Evolutionary conservation across 2,113 vertebrate genomes (phyloP), one percentile per base, ranked within the genome.

Genomic region (Uria aalge): DNA sequence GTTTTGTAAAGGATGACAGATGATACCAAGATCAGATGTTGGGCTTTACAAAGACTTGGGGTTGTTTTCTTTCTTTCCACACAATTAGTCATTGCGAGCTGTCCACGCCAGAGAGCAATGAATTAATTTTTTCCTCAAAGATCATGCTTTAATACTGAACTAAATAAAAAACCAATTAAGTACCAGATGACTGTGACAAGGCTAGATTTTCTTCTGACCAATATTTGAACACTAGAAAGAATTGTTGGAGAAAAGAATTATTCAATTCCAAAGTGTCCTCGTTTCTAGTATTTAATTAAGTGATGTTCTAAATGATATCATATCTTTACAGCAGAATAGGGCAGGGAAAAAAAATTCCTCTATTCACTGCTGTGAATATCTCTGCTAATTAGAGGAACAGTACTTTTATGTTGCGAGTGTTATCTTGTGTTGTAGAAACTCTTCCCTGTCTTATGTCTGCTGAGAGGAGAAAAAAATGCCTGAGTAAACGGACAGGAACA

Each of bases 231-330:
- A 95, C 66, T 72, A 85, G 21, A 85, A 97, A 96, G 76, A 94
- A 85, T 76, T 83, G 45, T 87, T n/a, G 80, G 68, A 96, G 62
- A 89, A 96, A 96, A 93, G 68, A 94, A 64, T 88, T 92, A 97
- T 76, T 97, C 55, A 97, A 92, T 97, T 97, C 94, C 56, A 68
- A 92, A 97, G 47, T 90, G 60, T 94, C 83, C 83, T 96, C 17
- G 0, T 95, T 97, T 93, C 92, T 94, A 63, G 26, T 95, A 97
- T 96, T 97, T 98, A 98, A 97, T 97, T 97, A 95, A 92, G 90
- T 60, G 89, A 96, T 97, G 82, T 96, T 97, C 50, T 94, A 92
- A 96, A 95, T 93, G 83, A 97, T 96, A 97, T 47, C 84, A 12
- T 94, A 85, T 96, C 84, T 89, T 89, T 94, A 78, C 72, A 95